Base-by-base conservation (phyloP, 2,888 invertebrate species). In the Clepsis dumicolana region DNA sequence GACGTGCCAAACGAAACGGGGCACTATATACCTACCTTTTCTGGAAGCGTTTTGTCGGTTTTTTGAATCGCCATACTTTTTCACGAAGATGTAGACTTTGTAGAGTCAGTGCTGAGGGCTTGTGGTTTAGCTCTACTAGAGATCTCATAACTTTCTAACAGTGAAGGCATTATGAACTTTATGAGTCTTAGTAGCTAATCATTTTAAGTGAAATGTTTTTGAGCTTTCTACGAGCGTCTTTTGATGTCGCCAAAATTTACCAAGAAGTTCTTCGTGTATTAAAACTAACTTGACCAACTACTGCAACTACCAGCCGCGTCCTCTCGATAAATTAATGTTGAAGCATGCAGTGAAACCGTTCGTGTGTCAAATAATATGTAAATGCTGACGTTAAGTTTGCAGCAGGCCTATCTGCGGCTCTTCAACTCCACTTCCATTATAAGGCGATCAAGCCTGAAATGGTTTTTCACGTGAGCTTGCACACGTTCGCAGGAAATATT, bases 391-490 rank as follows among this genome's bases (percentile, higher is more conserved):
- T 61, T 61, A 54, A 61, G 3, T 35, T 32, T 35, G 18, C 56
- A 24, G 65, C 32, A 53, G 27, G 27, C 53, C 54, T 54, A 44
- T 53, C 32, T 53, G 53, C 44, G 18, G 56, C 48, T 27, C 59
- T 38, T 12, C 66, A 48, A 63, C 50, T 24, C 38, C 38, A 18
- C 54, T 27, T 25, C 67, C 67, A 57, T 67, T 67, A 67, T 67
- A 63, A 52, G 38, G 62, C 62, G 67, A 67, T 67, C 67, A 57
- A 57, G 57, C 67, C 50, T 67, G 67, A 67, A 67, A 67, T 67
- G 63, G 62, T 67, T 67, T 67, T 67, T 57, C 62, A 63, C 62
- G 62, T 63, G 57, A 57, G 62, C 27, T 35, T 35, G 18, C 29
- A 21, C 54, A 64, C 62, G 56, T 35, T 62, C 35, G 44, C 1